Percentiles rank a stretch among this genome's conserved stretches.
Evolutionary conservation across 1,140 invertebrate genomes (phyloP).

Genomic region (Polyergus mexicanus): DNA sequence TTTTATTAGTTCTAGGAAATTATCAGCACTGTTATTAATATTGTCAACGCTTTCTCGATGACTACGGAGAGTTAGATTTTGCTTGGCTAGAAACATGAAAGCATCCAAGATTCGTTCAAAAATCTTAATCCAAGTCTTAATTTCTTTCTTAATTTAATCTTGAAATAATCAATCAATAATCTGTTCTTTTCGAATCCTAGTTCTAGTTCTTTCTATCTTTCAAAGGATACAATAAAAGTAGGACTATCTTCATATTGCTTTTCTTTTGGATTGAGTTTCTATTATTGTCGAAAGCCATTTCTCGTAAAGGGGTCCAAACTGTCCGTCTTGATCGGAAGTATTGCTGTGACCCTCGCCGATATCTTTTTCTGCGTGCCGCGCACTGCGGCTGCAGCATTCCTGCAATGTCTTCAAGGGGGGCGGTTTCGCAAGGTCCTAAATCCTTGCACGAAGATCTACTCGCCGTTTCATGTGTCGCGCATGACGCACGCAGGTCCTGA

Average conservation of each 20-base stretch:
- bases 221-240: no score
- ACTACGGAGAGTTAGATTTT: background rate
- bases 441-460: no score
- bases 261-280: slow-evolving; percentile 5
- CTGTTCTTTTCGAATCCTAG: background rate
- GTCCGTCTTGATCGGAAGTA: no score
- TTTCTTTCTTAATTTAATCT: slow-evolving; percentile 7
- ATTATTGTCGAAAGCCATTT: background rate
- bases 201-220: slow-evolving; percentile 5
- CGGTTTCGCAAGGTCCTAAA: no score
- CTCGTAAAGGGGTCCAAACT: background rate
- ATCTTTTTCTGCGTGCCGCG: no score
- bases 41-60: slow-evolving; percentile 1
- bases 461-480: no score
- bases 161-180: background rate
- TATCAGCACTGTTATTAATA: background rate
- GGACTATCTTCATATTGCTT: background rate
- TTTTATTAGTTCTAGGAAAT: slow-evolving; percentile 5
- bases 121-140: background rate
- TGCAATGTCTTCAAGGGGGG: no score
- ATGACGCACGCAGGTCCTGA: no score
- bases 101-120: background rate
- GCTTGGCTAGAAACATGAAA: slow-evolving; percentile 1
- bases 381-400: no score
- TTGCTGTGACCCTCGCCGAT: no score